These are phyloP conservation scores for Petrolisthes manimaculis DNA, from an alignment of 2,888 invertebrate species.

Conservation along the genomic window DNA sequence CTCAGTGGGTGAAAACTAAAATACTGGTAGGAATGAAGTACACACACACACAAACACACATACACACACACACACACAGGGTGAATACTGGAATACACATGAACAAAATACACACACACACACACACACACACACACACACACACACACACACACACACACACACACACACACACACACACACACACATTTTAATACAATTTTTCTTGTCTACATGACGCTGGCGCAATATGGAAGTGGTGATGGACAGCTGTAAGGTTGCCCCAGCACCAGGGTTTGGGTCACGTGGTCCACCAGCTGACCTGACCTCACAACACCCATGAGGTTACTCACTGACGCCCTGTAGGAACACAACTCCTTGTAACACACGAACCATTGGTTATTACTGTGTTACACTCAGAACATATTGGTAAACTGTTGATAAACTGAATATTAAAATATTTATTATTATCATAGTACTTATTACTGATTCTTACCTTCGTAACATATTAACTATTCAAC, in stretches of 20 bases:
- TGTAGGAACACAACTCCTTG: neutral
- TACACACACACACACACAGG: slow-evolving; percentile 18
- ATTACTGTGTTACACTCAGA: too few species aligned
- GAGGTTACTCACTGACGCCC: slow-evolving; percentile 41
- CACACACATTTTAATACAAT: neutral
- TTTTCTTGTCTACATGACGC: neutral
- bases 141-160: slow-evolving; percentile 23
- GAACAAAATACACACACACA: slow-evolving; percentile 8
- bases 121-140: slow-evolving; percentile 32
- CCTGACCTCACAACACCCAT: slow-evolving; percentile 48
- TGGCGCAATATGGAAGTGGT: neutral
- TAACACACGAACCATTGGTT: neutral
- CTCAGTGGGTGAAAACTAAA: neutral
- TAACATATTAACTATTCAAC: too few species aligned
- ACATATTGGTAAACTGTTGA: too few species aligned
- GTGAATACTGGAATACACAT: neutral
- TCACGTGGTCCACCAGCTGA: slow-evolving; percentile 50
- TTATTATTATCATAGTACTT: too few species aligned
- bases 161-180: slow-evolving; percentile 1
- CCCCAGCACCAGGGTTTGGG: slow-evolving; percentile 17
- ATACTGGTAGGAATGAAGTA: neutral
- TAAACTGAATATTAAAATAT: too few species aligned
- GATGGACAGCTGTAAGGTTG: slow-evolving; percentile 19
- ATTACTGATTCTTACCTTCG: too few species aligned
- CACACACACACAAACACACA: slow-evolving; percentile 24